A percentile compares a stretch with the other conserved stretches of the same genome.
These are phyloP conservation scores for Drosophila meridionalis DNA, from an alignment of 2,888 invertebrate species.

Conservation along the genomic window DNA sequence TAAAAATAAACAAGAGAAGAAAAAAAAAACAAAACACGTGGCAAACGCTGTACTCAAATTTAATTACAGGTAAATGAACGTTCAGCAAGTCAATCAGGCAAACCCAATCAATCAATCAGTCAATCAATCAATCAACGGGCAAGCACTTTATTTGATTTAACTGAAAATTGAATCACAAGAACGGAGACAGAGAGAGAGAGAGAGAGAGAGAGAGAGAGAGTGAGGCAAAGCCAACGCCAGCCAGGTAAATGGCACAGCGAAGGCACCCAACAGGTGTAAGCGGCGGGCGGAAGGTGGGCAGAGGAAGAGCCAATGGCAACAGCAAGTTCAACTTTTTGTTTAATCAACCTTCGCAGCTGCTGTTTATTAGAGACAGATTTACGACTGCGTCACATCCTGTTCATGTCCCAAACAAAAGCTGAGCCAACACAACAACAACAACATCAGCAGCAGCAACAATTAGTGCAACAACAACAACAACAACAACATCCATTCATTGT, in stretches of 20 bases:
- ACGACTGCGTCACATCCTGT: constrained; percentile 76
- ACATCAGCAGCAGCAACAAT: neutral
- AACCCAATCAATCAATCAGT: constrained; percentile 42
- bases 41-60: constrained; percentile 38
- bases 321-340: constrained; percentile 59
- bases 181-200: neutral
- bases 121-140: constrained; percentile 53
- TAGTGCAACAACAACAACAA: neutral
- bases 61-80: constrained; percentile 66
- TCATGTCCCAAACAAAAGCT: constrained; percentile 26
- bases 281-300: neutral
- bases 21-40: constrained; percentile 37
- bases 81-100: constrained; percentile 33
- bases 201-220: neutral
- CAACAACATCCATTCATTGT: constrained; percentile 41
- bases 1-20: constrained; percentile 41
- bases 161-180: constrained; percentile 17
- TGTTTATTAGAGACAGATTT: constrained; percentile 69
- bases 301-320: neutral
- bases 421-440: constrained; percentile 11
- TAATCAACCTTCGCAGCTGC: constrained; percentile 61
- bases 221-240: constrained; percentile 17
- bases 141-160: constrained; percentile 48
- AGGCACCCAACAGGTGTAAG: constrained; percentile 3
- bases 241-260: constrained; percentile 5